Percentiles rank a stretch among this genome's conserved stretches.
phyloP scores from a whole-genome alignment of 2,888 invertebrate species.

The Yponomeuta evonymella region DNA sequence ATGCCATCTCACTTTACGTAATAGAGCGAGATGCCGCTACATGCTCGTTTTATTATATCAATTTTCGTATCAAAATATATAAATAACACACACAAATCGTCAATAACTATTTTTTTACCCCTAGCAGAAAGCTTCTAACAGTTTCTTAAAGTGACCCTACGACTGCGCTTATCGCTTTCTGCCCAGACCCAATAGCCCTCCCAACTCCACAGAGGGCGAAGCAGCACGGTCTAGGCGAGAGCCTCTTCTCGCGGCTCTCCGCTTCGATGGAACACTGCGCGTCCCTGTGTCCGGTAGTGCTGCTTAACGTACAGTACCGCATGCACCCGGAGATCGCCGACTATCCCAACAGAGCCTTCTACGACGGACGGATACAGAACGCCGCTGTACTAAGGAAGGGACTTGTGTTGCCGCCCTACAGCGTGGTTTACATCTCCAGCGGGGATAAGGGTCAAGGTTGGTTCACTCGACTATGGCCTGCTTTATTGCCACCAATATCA shows the following conservation, averaged over 20 bases:
- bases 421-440: conserved; percentile 47
- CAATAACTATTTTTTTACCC: too few relatives aligned
- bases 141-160: too few relatives aligned
- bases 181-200: background rate
- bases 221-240: conserved; percentile 81
- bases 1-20: too few relatives aligned
- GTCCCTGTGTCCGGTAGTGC: conserved; percentile 59
- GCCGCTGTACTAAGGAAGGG: conserved; percentile 31
- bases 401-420: conserved; percentile 48
- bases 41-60: too few relatives aligned
- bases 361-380: conserved; percentile 71
- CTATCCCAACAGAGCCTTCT: conserved; percentile 87
- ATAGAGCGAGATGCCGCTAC: too few relatives aligned
- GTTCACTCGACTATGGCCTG: background rate
- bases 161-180: too few relatives aligned
- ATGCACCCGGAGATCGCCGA: conserved; percentile 89
- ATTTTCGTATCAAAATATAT: too few relatives aligned
- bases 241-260: conserved; percentile 85
- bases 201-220: conserved; percentile 77
- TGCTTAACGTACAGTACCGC: conserved; percentile 85
- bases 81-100: too few relatives aligned
- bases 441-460: conserved; percentile 59
- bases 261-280: conserved; percentile 65
- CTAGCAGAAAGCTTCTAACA: too few relatives aligned
- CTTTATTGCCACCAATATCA: too few relatives aligned